Evolutionary conservation across 1,140 invertebrate species (phyloP), one percentile per base, ranked within the genome.

Genomic region (Venturia canescens): DNA sequence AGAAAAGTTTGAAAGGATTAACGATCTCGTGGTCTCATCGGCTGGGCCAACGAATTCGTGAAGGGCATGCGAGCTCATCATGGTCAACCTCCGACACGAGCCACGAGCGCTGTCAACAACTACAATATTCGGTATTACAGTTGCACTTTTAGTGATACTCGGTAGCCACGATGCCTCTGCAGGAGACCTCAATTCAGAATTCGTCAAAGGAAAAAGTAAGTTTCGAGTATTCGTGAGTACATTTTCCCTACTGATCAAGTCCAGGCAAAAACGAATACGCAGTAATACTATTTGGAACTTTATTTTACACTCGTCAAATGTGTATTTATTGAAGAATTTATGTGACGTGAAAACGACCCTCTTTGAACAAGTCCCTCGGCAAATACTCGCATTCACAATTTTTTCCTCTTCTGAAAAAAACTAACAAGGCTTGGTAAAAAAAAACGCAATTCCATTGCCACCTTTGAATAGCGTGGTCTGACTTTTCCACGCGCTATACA

Each of bases 141-240:
- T 89, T 77, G 74, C 88, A 74, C 78, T 92, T 78, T 66, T 91
- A 82, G 83, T 91, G 82, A 75, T 92, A 74, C 75, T 87, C 82
- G 87, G 88, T 82, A 85, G 81, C 84, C 84, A 84, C 83, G 75
- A 90, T 87, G 90, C 89, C 57, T 83, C 84, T n/a, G 87, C 89
- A 76, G n/a, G n/a, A n/a, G 91, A 92, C 78, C 87, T 90, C 84
- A 91, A 88, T 80, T 93, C 92, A 69, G 92, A 93, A 82, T 93
- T 93, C 85, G 92, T 93, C 87, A 93, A 93, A 88, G 92, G 92
- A 83, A 93, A 93, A 91, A 93, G 92, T 93, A 86, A 92, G 92
- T 91, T 11, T 18, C 29, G 9, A 44, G 31, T 27, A 29, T n/a
- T 79, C 27, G 69, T 79, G 26, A 79, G 53, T 48, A 80, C 74